Conservation (phyloP, 2,113 vertebrate species). For the Spermophilus dauricus region DNA sequence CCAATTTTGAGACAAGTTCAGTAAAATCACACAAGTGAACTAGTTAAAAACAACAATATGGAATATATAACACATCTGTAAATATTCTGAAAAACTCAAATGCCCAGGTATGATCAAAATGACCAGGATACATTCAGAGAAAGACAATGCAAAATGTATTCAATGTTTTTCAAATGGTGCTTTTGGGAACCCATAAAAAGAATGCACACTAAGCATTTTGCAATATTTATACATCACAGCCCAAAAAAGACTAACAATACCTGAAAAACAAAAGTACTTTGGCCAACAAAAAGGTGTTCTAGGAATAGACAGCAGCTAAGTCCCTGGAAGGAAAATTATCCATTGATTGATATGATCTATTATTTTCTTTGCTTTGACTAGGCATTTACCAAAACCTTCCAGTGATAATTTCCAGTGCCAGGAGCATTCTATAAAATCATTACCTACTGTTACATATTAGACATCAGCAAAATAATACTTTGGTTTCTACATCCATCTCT, state of each 20-base stretch:
- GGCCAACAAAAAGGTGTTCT: background rate
- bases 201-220: background rate
- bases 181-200: background rate
- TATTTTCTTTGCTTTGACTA: background rate
- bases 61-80: background rate
- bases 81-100: background rate
- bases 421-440: background rate
- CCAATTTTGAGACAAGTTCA: constrained; percentile 6
- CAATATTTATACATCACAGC: background rate
- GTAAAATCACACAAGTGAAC: background rate
- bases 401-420: background rate
- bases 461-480: background rate
- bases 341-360: background rate
- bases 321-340: background rate
- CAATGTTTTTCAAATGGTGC: background rate
- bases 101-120: background rate
- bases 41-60: background rate
- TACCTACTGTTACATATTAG: background rate
- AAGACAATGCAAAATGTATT: background rate
- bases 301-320: background rate
- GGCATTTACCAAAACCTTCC: constrained; percentile 3
- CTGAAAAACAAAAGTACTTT: background rate
- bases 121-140: background rate
- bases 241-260: background rate
- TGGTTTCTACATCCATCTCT: background rate